phyloP scores from a whole-genome alignment of 2,797 vertebrate species.

The Lepilemur septentrionalis region DNA sequence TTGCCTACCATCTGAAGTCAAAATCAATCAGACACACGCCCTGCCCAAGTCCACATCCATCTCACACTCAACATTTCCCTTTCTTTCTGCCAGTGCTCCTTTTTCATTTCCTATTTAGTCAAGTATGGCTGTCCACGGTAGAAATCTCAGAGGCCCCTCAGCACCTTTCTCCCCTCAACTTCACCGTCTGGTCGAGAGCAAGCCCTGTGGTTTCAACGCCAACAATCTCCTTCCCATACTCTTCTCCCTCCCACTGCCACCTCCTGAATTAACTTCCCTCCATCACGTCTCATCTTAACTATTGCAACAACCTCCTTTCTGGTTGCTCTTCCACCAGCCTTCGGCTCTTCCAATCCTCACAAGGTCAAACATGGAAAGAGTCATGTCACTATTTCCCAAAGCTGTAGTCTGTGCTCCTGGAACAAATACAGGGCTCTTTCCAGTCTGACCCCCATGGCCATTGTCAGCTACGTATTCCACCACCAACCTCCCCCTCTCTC shows the following conservation, averaged over 20 bases:
- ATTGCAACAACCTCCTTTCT: background rate
- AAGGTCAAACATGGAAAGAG: background rate
- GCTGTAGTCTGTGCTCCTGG: background rate
- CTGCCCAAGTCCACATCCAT: background rate
- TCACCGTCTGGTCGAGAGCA: background rate
- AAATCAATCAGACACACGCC: background rate
- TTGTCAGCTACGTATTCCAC: background rate
- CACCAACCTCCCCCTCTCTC: background rate
- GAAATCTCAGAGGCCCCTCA: background rate
- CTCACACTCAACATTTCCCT: background rate
- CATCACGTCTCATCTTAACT: background rate
- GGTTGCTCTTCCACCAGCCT: background rate
- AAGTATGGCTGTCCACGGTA: background rate
- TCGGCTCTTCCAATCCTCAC: background rate
- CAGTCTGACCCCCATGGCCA: fast-evolving
- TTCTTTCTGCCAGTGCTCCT: background rate
- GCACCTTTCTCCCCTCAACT: background rate
- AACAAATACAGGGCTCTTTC: background rate
- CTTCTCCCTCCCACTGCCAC: background rate
- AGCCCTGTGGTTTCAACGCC: background rate
- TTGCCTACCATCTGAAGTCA: background rate
- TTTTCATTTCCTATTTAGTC: background rate
- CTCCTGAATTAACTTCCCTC: background rate
- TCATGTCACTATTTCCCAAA: background rate
- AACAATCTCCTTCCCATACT: background rate